Evolutionary conservation across 2,797 vertebrate genomes (phyloP), one percentile per base, ranked within the genome.

Genomic region (Distichodus sexfasciatus): DNA sequence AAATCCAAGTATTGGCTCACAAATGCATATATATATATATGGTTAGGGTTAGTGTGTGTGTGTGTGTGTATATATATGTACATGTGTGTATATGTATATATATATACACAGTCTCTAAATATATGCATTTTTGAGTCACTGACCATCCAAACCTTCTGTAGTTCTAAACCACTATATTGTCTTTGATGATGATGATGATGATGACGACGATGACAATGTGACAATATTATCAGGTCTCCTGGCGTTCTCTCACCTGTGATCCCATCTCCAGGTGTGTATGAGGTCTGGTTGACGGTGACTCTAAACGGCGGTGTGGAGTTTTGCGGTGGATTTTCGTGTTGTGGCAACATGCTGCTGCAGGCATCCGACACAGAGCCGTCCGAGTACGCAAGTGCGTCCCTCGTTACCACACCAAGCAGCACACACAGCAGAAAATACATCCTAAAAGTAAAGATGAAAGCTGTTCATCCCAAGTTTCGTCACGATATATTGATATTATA

Each of bases 221-320:
- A 3, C 21, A 33, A 29, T 31, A 26, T 51, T n/a, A 8, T 51
- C 2, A 28, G 3, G 12, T 14, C 40, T 43, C 12, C 40, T 43
- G 40, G 3, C 26, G 21, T 38, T 24, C 26, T 28, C 44, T 73
- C 24, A 84, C 84, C 85, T 61, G 67, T 81, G 21, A 88, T 41
- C 71, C 26, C 3, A 19, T 55, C 81, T 8, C 85, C 84, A 0
- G 83, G 81, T 40, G 38, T 81, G 69, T 82, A 87, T 63, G 75
- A 67, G 66, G 19, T 4, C 4, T 43, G 50, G 2, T 71, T 83
- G 2, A 71, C 50, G 0, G 77, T 66, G 69, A 88, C 24, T 0
- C 2, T 63, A 62, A 74, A 83, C 0, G 79, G 87, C 0, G 79
- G 71, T 46, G 6, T 31, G 38, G 41, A 69, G 50, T 6, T 66